Evolutionary conservation across 1,140 invertebrate species (phyloP).

Genomic region (Aleiodes sp.): DNA sequence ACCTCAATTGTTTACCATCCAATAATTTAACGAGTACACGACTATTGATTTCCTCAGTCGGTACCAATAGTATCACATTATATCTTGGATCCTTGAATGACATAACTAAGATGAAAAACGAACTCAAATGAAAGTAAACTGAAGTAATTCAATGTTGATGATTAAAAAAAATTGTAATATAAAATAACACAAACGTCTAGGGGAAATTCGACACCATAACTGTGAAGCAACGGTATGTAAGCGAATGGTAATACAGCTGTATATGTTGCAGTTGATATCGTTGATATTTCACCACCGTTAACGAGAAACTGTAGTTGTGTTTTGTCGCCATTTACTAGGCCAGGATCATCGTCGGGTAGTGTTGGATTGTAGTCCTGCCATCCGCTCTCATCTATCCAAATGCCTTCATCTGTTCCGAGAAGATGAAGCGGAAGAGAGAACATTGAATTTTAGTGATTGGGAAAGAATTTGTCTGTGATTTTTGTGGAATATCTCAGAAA

Average conservation of each 20-base stretch:
- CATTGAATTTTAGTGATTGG: no score
- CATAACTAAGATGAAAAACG: conserved; percentile 26
- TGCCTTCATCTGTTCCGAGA: conserved; percentile 50
- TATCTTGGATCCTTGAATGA: conserved; percentile 66
- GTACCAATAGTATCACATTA: conserved; percentile 64
- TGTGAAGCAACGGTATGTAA: conserved; percentile 76
- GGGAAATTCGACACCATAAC: conserved; percentile 77
- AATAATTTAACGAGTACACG: conserved; percentile 57
- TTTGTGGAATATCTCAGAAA: no score
- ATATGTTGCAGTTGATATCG: conserved; percentile 70
- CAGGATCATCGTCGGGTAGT: conserved; percentile 33
- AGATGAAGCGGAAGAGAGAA: no score
- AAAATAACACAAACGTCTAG: conserved; percentile 69
- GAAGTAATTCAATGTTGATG: neutral
- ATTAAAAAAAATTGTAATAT: neutral
- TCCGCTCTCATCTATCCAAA: conserved; percentile 56
- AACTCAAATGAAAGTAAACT: neutral
- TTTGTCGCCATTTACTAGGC: conserved; percentile 38
- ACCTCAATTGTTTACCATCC: conserved; percentile 66
- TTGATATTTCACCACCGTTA: conserved; percentile 56
- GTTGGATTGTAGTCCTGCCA: conserved; percentile 41
- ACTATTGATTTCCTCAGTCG: conserved; percentile 60
- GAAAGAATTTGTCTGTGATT: no score
- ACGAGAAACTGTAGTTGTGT: conserved; percentile 60
- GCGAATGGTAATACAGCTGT: conserved; percentile 78